Percentiles rank a stretch among this genome's conserved stretches.
phyloP scores from a whole-genome alignment of 53 echinoderm and acorn worm genomes.

The Holothuria scabra region DNA sequence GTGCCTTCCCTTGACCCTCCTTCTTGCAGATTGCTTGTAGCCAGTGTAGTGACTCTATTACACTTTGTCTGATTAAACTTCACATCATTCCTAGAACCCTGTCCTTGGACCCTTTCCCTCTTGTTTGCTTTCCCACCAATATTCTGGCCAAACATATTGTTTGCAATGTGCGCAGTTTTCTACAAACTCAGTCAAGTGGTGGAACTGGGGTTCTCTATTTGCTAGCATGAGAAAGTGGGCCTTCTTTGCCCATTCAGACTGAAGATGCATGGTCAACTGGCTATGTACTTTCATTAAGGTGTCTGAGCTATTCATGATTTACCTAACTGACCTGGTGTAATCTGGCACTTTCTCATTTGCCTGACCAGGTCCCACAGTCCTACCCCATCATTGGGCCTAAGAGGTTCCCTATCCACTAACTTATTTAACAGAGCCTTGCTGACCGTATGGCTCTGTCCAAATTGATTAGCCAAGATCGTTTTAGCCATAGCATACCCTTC shows the following conservation, averaged over 20 bases:
- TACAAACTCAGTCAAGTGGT: conserved; percentile 61
- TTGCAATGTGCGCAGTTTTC: conserved; percentile 58
- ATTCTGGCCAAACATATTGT: conserved; percentile 60
- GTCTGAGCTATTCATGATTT: conserved; percentile 46
- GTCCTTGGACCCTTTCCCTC: no score
- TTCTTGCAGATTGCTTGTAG: no score
- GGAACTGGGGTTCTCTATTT: conserved; percentile 20
- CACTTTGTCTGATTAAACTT: no score
- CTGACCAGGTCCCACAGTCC: conserved; percentile 55
- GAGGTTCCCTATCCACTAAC: conserved; percentile 27
- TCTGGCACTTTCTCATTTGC: conserved; percentile 63
- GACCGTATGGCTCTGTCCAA: conserved; percentile 61
- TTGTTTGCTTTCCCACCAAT: conserved; percentile 27
- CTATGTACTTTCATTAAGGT: conserved; percentile 59
- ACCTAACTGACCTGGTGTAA: conserved; percentile 44
- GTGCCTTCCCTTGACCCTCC: no score
- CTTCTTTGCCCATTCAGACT: conserved; percentile 54
- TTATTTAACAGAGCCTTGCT: conserved; percentile 45
- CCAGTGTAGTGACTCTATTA: no score
- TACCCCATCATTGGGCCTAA: conserved; percentile 34
- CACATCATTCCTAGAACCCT: no score
- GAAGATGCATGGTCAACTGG: conserved; percentile 54
- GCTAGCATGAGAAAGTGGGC: conserved; percentile 47
- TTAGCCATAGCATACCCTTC: conserved; percentile 37
- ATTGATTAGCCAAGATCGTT: conserved; percentile 43